Evolutionary conservation across 2,888 invertebrate species (phyloP), one percentile per base, ranked within the genome.

Genomic region (Metacarcinus magister): DNA sequence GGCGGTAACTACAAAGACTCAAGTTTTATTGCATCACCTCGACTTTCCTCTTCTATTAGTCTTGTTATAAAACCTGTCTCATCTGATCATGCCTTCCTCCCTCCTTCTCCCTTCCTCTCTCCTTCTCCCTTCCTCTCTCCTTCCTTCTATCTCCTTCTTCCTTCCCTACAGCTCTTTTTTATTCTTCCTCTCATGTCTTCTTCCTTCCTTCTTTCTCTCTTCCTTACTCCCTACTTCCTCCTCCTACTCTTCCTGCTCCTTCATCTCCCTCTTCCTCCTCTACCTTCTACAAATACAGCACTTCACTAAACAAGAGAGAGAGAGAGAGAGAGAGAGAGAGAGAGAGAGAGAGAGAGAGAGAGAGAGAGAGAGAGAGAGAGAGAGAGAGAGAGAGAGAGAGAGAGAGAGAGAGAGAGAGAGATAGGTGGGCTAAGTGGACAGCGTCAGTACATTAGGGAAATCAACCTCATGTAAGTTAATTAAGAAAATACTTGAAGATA

Each of bases 291-390:
- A 87, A 87, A 87, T 8, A 87, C 87, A 91, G 91, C 39, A n/a
- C n/a, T n/a, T 43, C 43, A 91, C 7, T 43, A 46, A 43, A 46
- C n/a, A n/a, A 92, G 48, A 92, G 92, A 92, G 92, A 92, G n/a
- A 92, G 92, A 92, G 48, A 92, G 28, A 92, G 92, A 92, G 92
- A 92, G 28, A 48, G 92, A 92, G 92, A 92, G 48, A 92, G 92
- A 92, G 92, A 92, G 48, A 92, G 92, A 92, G 92, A 92, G 48
- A 92, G 92, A 92, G 92, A 92, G 48, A 92, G 92, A 92, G 92
- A 92, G 48, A 92, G 92, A 92, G 92, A 92, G 48, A 92, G 92
- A 92, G 92, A 92, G 48, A 92, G 92, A 92, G 92, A 92, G 48
- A 92, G 92, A 92, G 92, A 92, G 92, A 92, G 48, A 92, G 92